A percentile compares a stretch with the other conserved stretches of the same genome.
Evolutionary conservation across 2,797 vertebrate species (phyloP).

Genomic region (Poecilia velifera): DNA sequence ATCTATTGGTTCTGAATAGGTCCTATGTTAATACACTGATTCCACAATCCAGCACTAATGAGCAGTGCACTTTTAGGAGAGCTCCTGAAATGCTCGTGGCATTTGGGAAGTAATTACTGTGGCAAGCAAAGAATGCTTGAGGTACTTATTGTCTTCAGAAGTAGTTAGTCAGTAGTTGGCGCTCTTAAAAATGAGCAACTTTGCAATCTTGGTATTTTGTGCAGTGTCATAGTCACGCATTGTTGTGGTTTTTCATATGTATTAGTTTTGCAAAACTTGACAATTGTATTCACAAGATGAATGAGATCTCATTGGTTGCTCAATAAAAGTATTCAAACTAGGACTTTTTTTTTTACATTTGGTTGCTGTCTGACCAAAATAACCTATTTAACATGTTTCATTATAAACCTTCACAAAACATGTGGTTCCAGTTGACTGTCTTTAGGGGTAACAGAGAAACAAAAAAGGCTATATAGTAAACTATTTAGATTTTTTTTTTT

Average conservation of each 20-base stretch:
- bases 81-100: neutral
- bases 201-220: neutral
- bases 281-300: neutral
- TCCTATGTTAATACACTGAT: neutral
- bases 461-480: neutral
- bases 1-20: conserved; percentile 1
- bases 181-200: neutral
- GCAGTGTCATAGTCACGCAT: neutral
- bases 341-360: neutral
- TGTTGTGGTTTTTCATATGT: neutral
- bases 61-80: neutral
- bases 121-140: neutral
- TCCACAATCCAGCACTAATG: conserved; percentile 9
- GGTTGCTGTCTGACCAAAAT: neutral
- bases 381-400: neutral
- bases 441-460: neutral
- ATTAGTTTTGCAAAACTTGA: neutral
- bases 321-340: neutral
- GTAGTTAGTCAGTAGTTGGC: neutral
- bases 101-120: conserved; percentile 6
- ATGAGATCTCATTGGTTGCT: neutral
- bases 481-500: neutral
- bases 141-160: neutral
- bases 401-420: neutral
- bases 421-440: neutral